A percentile compares a stretch with the other conserved stretches of the same genome.
These are phyloP conservation scores for Chondrilla cf. caribensis DNA, from an alignment of 37 sponge, comb jelly and placozoan species.

Conservation along the genomic window DNA sequence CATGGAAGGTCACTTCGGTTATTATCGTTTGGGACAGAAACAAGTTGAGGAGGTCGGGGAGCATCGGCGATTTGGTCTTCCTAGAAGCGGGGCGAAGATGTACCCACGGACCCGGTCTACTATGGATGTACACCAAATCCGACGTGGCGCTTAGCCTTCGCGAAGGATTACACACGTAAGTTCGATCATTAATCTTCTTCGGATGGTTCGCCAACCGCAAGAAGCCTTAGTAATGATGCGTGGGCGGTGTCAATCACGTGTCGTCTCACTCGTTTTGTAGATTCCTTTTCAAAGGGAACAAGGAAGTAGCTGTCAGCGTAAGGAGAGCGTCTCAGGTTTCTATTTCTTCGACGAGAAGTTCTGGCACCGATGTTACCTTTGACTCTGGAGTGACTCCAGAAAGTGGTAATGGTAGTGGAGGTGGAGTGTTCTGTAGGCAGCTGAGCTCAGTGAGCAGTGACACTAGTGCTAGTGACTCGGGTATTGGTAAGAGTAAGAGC, in stretches of 20 bases:
- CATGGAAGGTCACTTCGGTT: neutral
- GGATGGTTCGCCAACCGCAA: too few species aligned
- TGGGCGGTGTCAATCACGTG: neutral
- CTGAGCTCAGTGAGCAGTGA: neutral
- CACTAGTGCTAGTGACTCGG: neutral
- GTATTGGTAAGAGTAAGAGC: neutral
- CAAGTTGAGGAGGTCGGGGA: constrained; percentile 68
- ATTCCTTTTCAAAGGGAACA: constrained; percentile 4
- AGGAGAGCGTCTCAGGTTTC: constrained; percentile 8
- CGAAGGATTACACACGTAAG: constrained; percentile 64
- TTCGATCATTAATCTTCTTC: neutral
- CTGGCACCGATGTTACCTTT: neutral
- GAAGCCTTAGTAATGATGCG: too few species aligned
- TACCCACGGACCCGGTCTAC: constrained; percentile 57
- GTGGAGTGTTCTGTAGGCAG: neutral
- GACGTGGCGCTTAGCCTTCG: constrained; percentile 35
- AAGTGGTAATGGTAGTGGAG: neutral
- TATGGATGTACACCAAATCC: constrained; percentile 65
- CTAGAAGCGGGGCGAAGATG: constrained; percentile 73
- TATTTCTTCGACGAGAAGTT: neutral
- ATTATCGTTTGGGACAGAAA: constrained; percentile 64
- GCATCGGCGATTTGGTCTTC: constrained; percentile 67
- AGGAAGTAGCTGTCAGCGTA: neutral
- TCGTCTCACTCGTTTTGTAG: neutral
- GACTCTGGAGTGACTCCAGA: neutral